phyloP scores from a whole-genome alignment of 2,113 vertebrate genomes.

The Dasypus novemcinctus region DNA sequence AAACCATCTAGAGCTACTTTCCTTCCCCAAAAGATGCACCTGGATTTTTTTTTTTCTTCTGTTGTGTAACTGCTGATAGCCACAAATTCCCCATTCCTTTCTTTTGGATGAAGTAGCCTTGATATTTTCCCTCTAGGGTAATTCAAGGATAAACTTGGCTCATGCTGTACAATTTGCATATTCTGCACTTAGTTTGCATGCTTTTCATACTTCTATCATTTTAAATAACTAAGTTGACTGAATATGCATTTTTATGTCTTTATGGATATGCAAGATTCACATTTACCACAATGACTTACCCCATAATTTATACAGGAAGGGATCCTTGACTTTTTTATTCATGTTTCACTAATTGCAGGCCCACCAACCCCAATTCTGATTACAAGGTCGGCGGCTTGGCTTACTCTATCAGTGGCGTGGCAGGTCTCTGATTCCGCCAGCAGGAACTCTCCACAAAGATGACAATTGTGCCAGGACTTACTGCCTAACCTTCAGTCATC shows the following conservation, averaged over 20 bases:
- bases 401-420: neutral
- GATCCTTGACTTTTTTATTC: neutral
- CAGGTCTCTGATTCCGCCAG: neutral
- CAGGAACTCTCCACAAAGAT: neutral
- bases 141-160: conserved; percentile 5
- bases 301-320: neutral
- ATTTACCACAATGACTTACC: neutral
- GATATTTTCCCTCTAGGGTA: neutral
- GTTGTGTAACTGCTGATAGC: neutral
- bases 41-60: neutral
- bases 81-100: neutral
- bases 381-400: neutral
- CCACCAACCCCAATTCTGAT: neutral
- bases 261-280: neutral
- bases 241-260: conserved; percentile 14
- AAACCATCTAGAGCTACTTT: neutral
- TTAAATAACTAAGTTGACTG: conserved; percentile 28
- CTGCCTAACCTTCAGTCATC: neutral
- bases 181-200: neutral
- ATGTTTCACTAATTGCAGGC: neutral
- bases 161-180: neutral
- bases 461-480: neutral
- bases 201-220: neutral
- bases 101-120: neutral
- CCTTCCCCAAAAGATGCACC: neutral